These are phyloP conservation scores for Polypterus senegalus DNA, from an alignment of 2,113 vertebrate species.

Conservation along the genomic window DNA sequence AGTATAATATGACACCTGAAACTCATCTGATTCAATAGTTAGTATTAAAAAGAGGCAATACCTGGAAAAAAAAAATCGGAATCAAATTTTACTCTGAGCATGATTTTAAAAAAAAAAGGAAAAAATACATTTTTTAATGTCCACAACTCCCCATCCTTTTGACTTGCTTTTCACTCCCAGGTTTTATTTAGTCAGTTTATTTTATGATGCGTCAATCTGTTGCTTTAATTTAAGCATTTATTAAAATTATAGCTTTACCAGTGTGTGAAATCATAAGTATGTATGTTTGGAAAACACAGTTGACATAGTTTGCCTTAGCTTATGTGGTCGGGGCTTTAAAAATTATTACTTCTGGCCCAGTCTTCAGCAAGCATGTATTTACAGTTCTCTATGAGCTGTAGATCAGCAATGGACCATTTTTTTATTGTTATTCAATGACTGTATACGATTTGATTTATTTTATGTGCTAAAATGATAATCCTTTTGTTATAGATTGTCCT, in stretches of 20 bases:
- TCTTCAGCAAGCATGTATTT: constrained; percentile 45
- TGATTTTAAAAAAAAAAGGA: not conserved
- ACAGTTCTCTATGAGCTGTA: constrained; percentile 54
- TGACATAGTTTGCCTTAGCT: constrained; percentile 73
- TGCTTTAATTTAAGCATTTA: constrained; percentile 48
- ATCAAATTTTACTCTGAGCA: not conserved
- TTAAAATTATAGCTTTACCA: constrained; percentile 53
- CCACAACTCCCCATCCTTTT: constrained; percentile 33
- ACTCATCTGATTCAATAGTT: not conserved
- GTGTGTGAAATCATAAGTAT: constrained; percentile 48
- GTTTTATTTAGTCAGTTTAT: constrained; percentile 49
- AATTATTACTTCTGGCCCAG: constrained; percentile 50
- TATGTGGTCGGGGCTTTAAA: constrained; percentile 57
- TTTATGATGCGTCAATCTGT: constrained; percentile 46
- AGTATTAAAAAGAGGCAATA: not conserved
- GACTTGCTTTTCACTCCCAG: constrained; percentile 54
- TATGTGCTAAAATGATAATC: constrained; percentile 82
- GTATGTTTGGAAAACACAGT: constrained; percentile 37
- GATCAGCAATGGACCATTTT: constrained; percentile 81
- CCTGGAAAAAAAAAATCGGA: not conserved
- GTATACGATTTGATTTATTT: constrained; percentile 73
- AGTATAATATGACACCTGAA: too few relatives aligned
- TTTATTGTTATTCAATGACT: constrained; percentile 68
- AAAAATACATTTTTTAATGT: not conserved
- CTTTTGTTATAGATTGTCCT: constrained; percentile 94